phyloP scores from a whole-genome alignment of 1,140 invertebrate species.

The Arctopsyche grandis region DNA sequence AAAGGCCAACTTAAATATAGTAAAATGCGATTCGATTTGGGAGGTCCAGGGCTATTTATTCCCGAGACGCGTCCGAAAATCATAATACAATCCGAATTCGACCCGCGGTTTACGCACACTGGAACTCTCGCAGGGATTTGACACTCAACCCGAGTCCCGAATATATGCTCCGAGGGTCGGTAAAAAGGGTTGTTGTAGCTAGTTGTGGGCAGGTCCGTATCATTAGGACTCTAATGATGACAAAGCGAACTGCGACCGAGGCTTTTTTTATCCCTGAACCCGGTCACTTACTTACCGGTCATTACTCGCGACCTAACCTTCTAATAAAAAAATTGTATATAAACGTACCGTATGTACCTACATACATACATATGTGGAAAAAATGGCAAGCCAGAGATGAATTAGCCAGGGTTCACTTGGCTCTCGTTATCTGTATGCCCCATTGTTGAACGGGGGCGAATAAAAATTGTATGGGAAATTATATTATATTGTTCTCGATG shows the following conservation, averaged over 20 bases:
- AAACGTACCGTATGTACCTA: too few relatives aligned
- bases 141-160: not conserved
- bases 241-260: not conserved
- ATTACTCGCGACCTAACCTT: not conserved
- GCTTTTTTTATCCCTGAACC: not conserved
- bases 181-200: constrained; percentile 16
- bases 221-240: constrained; percentile 30
- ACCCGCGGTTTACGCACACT: not conserved
- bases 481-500: too few relatives aligned
- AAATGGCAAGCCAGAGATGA: too few relatives aligned
- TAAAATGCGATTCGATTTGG: not conserved
- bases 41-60: not conserved
- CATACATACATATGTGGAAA: too few relatives aligned
- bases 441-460: too few relatives aligned
- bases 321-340: too few relatives aligned
- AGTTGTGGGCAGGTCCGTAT: constrained; percentile 1
- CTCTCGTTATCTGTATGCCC: too few relatives aligned
- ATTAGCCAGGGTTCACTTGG: too few relatives aligned
- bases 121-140: not conserved
- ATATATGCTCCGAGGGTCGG: not conserved
- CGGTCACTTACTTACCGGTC: not conserved
- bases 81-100: not conserved
- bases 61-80: not conserved
- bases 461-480: too few relatives aligned
- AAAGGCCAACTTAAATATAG: too few relatives aligned